Percentiles rank a stretch among this genome's conserved stretches.
phyloP scores from a whole-genome alignment of 2,797 vertebrate genomes.

The Sciaenops ocellatus region DNA sequence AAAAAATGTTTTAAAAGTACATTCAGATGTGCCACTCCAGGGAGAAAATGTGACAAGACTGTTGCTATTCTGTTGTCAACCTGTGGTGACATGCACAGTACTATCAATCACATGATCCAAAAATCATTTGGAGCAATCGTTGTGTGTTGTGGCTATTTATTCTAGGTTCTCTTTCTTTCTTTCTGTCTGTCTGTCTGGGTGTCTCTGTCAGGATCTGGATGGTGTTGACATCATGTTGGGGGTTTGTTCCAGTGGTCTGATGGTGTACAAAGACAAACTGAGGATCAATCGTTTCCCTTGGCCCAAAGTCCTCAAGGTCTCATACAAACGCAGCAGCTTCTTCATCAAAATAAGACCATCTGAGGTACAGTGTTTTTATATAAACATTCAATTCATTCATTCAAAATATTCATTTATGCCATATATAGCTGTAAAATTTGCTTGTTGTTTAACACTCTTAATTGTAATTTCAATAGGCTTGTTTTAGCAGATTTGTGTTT shows the following conservation, averaged over 20 bases:
- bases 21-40: neutral
- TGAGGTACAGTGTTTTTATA: slow-evolving; percentile 84
- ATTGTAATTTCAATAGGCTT: rapidly evolving
- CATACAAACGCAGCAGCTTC: slow-evolving; percentile 96
- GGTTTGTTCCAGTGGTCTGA: slow-evolving; percentile 94
- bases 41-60: neutral
- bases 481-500: neutral
- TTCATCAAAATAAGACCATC: slow-evolving; percentile 95
- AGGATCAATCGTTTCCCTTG: slow-evolving; percentile 96
- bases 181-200: neutral
- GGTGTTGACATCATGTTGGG: slow-evolving; percentile 96
- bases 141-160: neutral
- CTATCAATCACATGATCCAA: neutral
- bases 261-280: slow-evolving; percentile 97
- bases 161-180: neutral
- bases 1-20: too few species aligned
- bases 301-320: slow-evolving; percentile 98
- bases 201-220: slow-evolving; percentile 89
- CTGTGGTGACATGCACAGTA: neutral
- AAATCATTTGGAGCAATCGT: neutral
- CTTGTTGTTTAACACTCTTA: too few species aligned
- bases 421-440: too few species aligned
- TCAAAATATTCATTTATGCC: too few species aligned
- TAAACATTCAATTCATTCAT: too few species aligned
- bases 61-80: neutral